A percentile compares a stretch with the other conserved stretches of the same genome.
Evolutionary conservation across 2,888 invertebrate genomes (phyloP).

Genomic region (Drosophila putrida): DNA sequence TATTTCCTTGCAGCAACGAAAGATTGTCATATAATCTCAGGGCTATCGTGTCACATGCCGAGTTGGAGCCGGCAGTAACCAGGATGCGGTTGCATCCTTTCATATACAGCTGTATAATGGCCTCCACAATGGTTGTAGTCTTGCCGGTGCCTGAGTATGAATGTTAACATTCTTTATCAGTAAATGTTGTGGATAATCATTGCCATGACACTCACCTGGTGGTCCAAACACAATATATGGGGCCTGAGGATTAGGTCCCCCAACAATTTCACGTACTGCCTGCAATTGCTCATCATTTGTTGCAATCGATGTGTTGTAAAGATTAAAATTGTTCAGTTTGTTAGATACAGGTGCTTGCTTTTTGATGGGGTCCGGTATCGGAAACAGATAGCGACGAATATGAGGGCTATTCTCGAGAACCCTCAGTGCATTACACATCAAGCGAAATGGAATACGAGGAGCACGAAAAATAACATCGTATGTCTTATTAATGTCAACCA

Average conservation of each 20-base stretch:
- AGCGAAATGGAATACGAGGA: constrained; percentile 42
- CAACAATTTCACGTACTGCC: constrained; percentile 89
- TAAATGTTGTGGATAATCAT: not conserved
- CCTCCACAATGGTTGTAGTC: constrained; percentile 90
- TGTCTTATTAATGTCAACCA: too few relatives aligned
- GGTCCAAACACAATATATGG: constrained; percentile 96
- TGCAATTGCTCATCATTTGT: constrained; percentile 88
- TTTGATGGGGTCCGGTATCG: constrained; percentile 45
- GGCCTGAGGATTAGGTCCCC: constrained; percentile 87
- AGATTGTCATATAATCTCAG: constrained; percentile 62
- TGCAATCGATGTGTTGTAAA: constrained; percentile 83
- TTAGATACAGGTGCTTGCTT: not conserved
- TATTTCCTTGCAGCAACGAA: not conserved
- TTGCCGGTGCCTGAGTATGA: constrained; percentile 88
- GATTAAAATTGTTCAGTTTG: not conserved
- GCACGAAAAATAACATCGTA: constrained; percentile 63
- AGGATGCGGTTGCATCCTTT: constrained; percentile 85
- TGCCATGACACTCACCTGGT: constrained; percentile 88
- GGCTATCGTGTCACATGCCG: constrained; percentile 90
- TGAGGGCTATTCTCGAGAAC: not conserved
- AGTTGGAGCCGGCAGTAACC: constrained; percentile 90
- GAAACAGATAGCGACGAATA: constrained; percentile 22
- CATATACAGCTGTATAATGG: constrained; percentile 88
- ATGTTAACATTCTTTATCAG: not conserved
- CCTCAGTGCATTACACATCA: constrained; percentile 11